A percentile compares a stretch with the other conserved stretches of the same genome.
These are phyloP conservation scores for Odontocerum albicorne DNA, from an alignment of 2,888 invertebrate genomes.

Conservation along the genomic window DNA sequence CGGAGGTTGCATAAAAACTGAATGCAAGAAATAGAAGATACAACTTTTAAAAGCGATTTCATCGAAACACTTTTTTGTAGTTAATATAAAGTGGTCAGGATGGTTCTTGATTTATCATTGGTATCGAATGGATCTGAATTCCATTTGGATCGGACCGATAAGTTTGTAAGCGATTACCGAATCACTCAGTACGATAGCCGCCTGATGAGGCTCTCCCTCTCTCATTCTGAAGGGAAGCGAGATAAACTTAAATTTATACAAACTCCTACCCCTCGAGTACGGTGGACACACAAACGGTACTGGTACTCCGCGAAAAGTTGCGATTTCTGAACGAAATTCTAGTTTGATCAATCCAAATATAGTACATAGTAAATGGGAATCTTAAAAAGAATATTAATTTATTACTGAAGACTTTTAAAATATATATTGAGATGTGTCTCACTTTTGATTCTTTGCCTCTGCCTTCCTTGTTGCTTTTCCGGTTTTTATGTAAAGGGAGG, in stretches of 20 bases:
- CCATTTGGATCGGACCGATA: neutral
- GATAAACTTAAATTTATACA: slow-evolving; percentile 24
- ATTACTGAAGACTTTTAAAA: no score
- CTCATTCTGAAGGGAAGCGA: slow-evolving; percentile 5
- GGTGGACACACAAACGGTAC: slow-evolving; percentile 5
- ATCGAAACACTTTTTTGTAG: no score
- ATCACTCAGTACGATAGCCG: slow-evolving; percentile 19
- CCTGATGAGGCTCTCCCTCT: slow-evolving; percentile 11
- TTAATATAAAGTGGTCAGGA: no score
- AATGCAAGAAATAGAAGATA: no score
- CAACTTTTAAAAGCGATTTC: no score
- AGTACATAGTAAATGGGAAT: neutral
- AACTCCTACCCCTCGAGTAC: slow-evolving; percentile 12
- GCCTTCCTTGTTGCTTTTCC: slow-evolving; percentile 4
- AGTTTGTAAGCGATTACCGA: slow-evolving; percentile 15
- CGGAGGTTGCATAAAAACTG: no score
- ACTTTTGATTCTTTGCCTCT: no score
- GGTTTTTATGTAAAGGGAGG: neutral
- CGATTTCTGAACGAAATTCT: neutral
- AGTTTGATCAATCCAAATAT: neutral
- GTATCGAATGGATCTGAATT: neutral
- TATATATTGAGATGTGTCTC: no score
- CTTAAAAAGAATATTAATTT: no score
- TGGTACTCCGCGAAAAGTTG: slow-evolving; percentile 1
- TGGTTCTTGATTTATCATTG: neutral